Conservation (phyloP, 2,113 vertebrate species). For the Leptodactylus fuscus region DNA sequence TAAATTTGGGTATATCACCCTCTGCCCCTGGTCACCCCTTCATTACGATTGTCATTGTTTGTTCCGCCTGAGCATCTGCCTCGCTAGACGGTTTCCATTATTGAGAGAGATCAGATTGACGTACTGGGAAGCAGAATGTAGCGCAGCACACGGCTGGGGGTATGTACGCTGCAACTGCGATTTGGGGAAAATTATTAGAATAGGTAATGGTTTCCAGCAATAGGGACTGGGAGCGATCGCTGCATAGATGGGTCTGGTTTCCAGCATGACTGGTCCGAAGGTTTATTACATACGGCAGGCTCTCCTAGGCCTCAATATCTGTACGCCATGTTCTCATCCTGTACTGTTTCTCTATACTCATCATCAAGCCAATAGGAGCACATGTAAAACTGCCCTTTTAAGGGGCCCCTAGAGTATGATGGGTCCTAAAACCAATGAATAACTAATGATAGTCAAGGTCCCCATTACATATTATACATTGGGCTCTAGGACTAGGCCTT, state of each 20-base stretch:
- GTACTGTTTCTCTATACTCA: too few relatives aligned
- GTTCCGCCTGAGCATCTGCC: constrained; percentile 11
- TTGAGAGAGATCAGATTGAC: not conserved
- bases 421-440: too few relatives aligned
- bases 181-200: not conserved
- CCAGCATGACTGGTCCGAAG: not conserved
- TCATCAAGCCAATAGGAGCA: too few relatives aligned
- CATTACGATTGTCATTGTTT: not conserved
- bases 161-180: not conserved
- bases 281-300: too few relatives aligned
- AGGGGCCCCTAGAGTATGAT: too few relatives aligned
- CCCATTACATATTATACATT: too few relatives aligned
- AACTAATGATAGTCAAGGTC: too few relatives aligned
- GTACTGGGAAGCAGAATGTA: not conserved
- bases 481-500: too few relatives aligned
- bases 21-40: constrained; percentile 25
- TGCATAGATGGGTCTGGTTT: not conserved
- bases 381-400: too few relatives aligned
- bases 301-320: too few relatives aligned
- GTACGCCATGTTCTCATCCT: not conserved
- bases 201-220: not conserved
- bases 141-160: not conserved
- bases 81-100: not conserved
- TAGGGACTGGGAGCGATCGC: not conserved
- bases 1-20: constrained; percentile 1